A percentile compares a stretch with the other conserved stretches of the same genome.
These are phyloP conservation scores for Latheticus oryzae DNA, from an alignment of 2,888 invertebrate species.

Conservation along the genomic window DNA sequence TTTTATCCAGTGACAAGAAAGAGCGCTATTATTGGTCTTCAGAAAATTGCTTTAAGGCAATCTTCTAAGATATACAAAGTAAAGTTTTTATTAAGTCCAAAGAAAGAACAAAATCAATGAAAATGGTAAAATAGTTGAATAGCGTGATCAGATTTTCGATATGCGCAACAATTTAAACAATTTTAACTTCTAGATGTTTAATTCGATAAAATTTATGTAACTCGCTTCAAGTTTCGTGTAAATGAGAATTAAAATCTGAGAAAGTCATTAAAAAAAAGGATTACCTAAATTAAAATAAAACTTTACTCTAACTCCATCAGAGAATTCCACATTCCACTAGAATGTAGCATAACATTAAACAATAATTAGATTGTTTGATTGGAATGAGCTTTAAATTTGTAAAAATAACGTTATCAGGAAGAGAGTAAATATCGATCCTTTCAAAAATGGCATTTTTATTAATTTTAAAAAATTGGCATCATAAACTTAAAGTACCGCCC, in stretches of 20 bases:
- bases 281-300: conserved; percentile 36
- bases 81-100: conserved; percentile 12
- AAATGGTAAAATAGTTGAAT: conserved; percentile 23
- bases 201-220: conserved; percentile 30
- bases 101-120: conserved; percentile 16
- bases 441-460: conserved; percentile 26
- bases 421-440: conserved; percentile 23
- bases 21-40: conserved; percentile 33
- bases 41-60: conserved; percentile 33
- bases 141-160: conserved; percentile 26
- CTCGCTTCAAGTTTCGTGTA: conserved; percentile 18
- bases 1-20: conserved; percentile 23
- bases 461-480: conserved; percentile 35
- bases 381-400: conserved; percentile 23
- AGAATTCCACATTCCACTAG: conserved; percentile 23
- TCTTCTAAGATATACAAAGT: conserved; percentile 31
- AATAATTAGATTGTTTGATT: conserved; percentile 33
- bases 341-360: conserved; percentile 32
- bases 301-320: conserved; percentile 29
- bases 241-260: conserved; percentile 32
- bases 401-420: conserved; percentile 21
- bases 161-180: conserved; percentile 26
- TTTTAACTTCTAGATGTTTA: conserved; percentile 26
- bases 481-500: conserved; percentile 29
- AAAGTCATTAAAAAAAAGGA: conserved; percentile 33